These are phyloP conservation scores for Brienomyrus brachyistius DNA, from an alignment of 2,113 vertebrate genomes.

Conservation along the genomic window DNA sequence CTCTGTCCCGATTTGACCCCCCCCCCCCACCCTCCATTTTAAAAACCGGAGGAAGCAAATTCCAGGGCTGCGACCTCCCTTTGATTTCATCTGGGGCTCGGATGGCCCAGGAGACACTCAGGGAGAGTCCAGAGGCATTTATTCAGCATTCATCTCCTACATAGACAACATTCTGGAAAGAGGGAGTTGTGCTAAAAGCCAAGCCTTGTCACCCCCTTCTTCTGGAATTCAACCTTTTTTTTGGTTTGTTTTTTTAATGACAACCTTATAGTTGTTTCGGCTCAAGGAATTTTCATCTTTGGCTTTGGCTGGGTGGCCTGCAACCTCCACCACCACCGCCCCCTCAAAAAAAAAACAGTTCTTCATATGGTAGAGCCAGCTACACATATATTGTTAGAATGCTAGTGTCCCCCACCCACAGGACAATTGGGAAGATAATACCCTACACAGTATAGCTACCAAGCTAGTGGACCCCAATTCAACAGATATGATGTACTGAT, in stretches of 20 bases:
- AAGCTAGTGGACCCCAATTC: neutral
- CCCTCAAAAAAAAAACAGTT: neutral
- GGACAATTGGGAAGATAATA: neutral
- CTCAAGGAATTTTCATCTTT: neutral
- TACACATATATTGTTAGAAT: neutral
- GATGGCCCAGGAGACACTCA: neutral
- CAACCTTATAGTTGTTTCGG: neutral
- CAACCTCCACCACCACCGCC: neutral
- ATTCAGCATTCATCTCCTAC: neutral
- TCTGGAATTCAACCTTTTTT: neutral
- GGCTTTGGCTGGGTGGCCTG: neutral
- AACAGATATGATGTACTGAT: neutral
- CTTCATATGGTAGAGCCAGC: neutral
- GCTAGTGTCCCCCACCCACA: neutral
- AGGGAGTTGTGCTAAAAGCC: slow-evolving; percentile 1
- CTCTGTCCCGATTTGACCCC: neutral
- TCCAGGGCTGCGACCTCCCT: neutral
- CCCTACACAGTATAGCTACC: neutral
- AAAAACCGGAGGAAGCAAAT: neutral
- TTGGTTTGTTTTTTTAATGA: neutral
- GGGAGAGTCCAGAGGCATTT: neutral
- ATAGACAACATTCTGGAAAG: neutral
- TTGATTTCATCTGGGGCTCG: neutral
- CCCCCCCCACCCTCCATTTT: neutral
- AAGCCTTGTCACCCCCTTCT: neutral